These are phyloP conservation scores for Baryphthengus martii DNA, from an alignment of 2,113 vertebrate species.

Conservation along the genomic window DNA sequence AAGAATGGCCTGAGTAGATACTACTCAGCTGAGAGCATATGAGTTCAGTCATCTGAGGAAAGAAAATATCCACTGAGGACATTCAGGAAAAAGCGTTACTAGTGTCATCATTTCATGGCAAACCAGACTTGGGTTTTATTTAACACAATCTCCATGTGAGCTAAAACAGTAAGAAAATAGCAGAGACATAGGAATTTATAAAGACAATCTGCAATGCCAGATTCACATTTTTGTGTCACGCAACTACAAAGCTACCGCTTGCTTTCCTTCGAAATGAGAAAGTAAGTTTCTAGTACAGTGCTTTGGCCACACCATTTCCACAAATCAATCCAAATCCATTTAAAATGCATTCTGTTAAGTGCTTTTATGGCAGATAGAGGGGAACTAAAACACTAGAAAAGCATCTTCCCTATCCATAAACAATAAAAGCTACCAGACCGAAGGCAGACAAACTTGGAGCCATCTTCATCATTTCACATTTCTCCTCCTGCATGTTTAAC, in stretches of 20 bases:
- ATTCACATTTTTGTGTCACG: background rate
- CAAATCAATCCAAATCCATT: conserved; percentile 16
- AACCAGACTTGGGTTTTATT: background rate
- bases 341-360: conserved; percentile 29
- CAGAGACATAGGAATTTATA: background rate
- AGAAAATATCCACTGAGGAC: background rate
- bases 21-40: background rate
- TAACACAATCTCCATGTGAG: background rate
- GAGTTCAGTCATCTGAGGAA: background rate
- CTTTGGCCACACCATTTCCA: background rate
- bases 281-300: background rate
- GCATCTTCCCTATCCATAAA: background rate
- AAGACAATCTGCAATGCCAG: background rate
- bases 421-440: background rate
- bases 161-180: background rate
- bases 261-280: background rate
- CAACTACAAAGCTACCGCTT: background rate
- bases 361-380: background rate
- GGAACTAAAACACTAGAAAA: background rate
- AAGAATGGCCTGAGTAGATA: background rate
- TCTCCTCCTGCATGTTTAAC: background rate
- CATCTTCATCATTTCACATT: background rate
- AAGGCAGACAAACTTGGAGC: background rate
- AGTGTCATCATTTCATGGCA: background rate
- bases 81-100: background rate